These are phyloP conservation scores for Uromys caudimaculatus DNA, from an alignment of 2,797 vertebrate genomes.

Conservation along the genomic window DNA sequence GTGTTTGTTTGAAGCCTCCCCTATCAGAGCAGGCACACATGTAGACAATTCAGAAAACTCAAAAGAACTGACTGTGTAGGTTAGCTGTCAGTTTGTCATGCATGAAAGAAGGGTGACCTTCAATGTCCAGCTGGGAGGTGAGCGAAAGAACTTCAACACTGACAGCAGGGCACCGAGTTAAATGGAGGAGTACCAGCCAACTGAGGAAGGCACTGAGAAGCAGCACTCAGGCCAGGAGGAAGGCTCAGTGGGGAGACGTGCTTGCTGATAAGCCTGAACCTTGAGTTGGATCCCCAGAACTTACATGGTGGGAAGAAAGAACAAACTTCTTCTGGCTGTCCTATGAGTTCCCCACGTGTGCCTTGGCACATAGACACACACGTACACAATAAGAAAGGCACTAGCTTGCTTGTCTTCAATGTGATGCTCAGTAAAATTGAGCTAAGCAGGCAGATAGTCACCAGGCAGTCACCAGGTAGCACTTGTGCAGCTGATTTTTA, in stretches of 20 bases:
- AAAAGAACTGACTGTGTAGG: constrained; percentile 6
- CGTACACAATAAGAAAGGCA: neutral
- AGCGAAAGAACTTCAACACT: neutral
- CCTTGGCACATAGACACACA: neutral
- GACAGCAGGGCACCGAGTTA: neutral
- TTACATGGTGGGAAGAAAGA: neutral
- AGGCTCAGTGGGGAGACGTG: too few species aligned
- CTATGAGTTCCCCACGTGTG: neutral
- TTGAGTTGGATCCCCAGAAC: neutral
- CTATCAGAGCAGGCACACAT: constrained; percentile 3
- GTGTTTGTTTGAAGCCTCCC: constrained; percentile 58
- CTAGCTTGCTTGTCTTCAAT: neutral
- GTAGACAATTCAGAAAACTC: constrained; percentile 53
- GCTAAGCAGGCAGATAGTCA: accelerated
- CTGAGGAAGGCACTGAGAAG: neutral
- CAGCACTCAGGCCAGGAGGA: neutral
- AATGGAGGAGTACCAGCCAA: neutral
- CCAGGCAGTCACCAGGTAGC: neutral
- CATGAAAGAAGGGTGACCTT: constrained; percentile 39
- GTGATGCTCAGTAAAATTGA: accelerated
- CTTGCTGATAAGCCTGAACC: neutral
- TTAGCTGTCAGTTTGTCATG: neutral
- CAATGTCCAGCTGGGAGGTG: neutral
- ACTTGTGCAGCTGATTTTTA: neutral
- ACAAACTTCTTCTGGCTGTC: neutral